These are phyloP conservation scores for Uloborus diversus DNA, from an alignment of 1,140 invertebrate species.

Conservation along the genomic window DNA sequence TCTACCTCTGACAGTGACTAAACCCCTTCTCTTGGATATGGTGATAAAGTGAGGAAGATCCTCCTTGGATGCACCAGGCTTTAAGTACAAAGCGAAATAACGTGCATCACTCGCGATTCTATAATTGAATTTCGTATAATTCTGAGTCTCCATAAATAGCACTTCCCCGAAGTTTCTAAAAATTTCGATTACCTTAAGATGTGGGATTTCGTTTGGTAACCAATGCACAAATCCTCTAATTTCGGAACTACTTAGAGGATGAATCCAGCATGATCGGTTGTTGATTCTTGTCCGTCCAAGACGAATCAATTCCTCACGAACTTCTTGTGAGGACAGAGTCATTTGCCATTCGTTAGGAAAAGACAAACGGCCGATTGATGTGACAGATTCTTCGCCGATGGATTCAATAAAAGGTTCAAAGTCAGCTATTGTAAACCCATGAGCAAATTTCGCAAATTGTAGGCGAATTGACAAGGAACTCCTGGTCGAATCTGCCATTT, in stretches of 20 bases:
- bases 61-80: background rate
- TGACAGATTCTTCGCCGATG: background rate
- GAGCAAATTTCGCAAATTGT: conserved; percentile 30
- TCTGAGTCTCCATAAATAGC: conserved; percentile 2
- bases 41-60: conserved; percentile 16
- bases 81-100: conserved; percentile 28
- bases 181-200: background rate
- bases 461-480: conserved; percentile 1
- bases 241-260: conserved; percentile 5
- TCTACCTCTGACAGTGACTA: conserved; percentile 16
- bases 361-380: background rate
- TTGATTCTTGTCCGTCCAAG: background rate
- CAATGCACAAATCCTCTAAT: conserved; percentile 27
- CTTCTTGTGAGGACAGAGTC: background rate
- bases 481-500: background rate
- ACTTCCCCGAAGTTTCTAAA: background rate
- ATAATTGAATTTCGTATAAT: background rate
- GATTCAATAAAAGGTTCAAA: conserved; percentile 6
- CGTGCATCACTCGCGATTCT: background rate
- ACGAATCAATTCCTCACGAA: conserved; percentile 19
- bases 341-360: conserved; percentile 39
- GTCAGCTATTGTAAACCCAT: background rate
- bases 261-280: conserved; percentile 17
- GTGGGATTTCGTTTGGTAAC: background rate
- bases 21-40: background rate